Conservation (phyloP, 2,797 vertebrate species). For the Lepidocolaptes lacrymiger region DNA sequence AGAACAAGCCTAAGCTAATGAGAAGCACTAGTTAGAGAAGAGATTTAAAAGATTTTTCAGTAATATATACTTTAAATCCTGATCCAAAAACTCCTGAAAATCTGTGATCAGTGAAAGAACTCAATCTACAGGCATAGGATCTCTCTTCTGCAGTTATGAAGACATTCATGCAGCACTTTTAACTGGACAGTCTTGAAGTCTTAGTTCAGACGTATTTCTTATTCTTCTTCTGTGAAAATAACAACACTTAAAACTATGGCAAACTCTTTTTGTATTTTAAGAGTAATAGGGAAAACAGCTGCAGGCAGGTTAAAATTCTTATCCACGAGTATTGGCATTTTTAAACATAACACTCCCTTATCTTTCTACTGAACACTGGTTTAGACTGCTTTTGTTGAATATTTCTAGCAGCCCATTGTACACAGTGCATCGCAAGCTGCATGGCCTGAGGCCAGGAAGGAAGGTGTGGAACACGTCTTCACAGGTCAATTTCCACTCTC, state of each 20-base stretch:
- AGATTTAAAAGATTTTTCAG: background rate
- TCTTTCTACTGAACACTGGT: background rate
- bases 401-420: constrained; percentile 8
- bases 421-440: constrained; percentile 11
- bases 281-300: background rate
- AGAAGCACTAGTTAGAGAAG: background rate
- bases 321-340: background rate
- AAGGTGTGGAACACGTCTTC: constrained; percentile 62
- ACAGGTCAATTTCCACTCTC: constrained; percentile 76
- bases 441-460: constrained; percentile 68
- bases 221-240: background rate
- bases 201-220: background rate
- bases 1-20: background rate
- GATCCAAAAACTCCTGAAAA: background rate
- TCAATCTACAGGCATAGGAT: background rate
- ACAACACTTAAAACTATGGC: background rate
- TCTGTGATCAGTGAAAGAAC: background rate
- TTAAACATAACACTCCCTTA: background rate
- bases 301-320: background rate
- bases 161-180: background rate
- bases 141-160: background rate
- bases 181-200: background rate
- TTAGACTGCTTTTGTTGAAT: background rate
- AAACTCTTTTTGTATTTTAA: background rate
- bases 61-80: background rate